These are phyloP conservation scores for Glaucomys volans DNA, from an alignment of 2,113 vertebrate genomes.

Conservation along the genomic window DNA sequence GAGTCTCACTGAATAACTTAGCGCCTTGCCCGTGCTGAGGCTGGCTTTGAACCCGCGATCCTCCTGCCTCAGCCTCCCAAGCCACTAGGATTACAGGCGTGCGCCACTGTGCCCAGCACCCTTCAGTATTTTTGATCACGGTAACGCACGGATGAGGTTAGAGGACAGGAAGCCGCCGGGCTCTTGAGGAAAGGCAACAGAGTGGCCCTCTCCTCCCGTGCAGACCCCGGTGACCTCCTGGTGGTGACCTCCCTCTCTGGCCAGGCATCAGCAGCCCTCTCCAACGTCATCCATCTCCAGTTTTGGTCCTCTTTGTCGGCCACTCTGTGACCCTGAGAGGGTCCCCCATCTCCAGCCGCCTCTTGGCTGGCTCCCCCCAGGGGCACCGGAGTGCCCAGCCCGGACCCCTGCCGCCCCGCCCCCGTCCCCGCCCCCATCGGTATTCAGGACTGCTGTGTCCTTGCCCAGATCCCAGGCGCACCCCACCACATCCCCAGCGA, in stretches of 20 bases:
- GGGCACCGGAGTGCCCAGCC: neutral
- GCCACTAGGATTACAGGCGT: no score
- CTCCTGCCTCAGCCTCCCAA: no score
- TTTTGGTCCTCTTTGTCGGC: neutral
- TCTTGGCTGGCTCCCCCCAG: neutral
- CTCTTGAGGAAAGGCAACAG: neutral
- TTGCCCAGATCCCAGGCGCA: no score
- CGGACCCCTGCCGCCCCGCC: no score
- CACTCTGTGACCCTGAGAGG: neutral
- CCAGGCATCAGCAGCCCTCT: neutral
- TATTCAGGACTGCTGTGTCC: neutral
- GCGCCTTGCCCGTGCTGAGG: no score
- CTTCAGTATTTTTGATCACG: no score
- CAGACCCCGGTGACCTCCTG: neutral
- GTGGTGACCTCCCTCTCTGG: neutral
- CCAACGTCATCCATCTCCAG: neutral
- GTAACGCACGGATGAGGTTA: no score
- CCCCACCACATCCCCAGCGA: accelerated
- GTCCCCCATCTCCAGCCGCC: no score
- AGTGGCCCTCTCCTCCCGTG: neutral
- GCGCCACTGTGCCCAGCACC: no score
- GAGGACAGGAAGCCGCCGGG: neutral
- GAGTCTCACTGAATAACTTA: no score
- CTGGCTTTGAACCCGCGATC: no score
- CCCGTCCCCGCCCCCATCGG: neutral